phyloP scores from a whole-genome alignment of 2,888 invertebrate genomes.

The Smittia aterrima region DNA sequence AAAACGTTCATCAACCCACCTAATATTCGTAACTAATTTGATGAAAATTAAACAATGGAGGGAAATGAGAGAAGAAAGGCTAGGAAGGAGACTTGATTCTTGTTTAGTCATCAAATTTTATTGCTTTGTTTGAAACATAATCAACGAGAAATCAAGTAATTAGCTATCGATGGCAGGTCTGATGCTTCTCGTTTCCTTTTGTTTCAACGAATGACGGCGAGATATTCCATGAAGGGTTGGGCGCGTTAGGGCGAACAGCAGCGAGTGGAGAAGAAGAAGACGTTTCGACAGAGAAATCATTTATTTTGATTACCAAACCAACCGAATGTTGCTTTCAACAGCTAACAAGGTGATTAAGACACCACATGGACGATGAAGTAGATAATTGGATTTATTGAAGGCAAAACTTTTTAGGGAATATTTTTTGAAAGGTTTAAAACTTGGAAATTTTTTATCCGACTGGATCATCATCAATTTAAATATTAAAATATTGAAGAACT shows the following conservation, averaged over 20 bases:
- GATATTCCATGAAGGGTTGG: background rate
- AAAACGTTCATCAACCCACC: conserved; percentile 11
- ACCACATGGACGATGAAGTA: background rate
- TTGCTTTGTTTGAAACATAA: conserved; percentile 36
- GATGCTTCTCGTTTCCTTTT: background rate
- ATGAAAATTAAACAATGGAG: conserved; percentile 34
- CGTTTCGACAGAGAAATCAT: background rate
- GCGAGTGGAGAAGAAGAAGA: background rate
- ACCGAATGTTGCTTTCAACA: background rate
- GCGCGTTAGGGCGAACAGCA: too few species aligned
- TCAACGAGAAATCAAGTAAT: conserved; percentile 40
- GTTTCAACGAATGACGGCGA: background rate
- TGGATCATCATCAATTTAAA: too few species aligned
- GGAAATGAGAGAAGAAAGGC: background rate
- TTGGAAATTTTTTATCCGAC: too few species aligned
- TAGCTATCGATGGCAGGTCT: conserved; percentile 21
- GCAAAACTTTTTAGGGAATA: background rate
- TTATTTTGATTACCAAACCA: conserved; percentile 28
- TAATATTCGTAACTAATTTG: conserved; percentile 26
- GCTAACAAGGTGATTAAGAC: conserved; percentile 4
- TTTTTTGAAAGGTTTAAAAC: too few species aligned
- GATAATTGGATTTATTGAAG: background rate
- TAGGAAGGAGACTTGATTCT: background rate
- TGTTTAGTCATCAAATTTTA: conserved; percentile 40
- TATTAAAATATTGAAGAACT: too few species aligned